phyloP scores from a whole-genome alignment of 2,888 invertebrate genomes.

The Achlya flavicornis region DNA sequence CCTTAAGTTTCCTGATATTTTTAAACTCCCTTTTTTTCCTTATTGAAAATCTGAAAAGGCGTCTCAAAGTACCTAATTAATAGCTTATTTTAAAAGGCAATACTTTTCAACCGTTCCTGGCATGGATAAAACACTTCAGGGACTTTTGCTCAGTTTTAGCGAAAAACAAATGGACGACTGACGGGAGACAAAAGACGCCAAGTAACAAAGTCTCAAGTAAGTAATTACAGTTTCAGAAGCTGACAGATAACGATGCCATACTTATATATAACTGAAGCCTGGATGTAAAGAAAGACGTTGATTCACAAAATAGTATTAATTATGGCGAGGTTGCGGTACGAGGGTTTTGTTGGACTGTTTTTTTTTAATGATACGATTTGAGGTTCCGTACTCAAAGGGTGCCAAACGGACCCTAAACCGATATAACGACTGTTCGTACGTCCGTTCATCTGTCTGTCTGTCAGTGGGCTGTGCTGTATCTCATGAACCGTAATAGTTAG shows the following conservation, averaged over 20 bases:
- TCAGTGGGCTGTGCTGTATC: too few species aligned
- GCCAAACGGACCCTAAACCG: too few species aligned
- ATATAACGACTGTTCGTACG: too few species aligned
- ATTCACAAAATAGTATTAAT: not conserved
- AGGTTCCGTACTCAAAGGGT: too few species aligned
- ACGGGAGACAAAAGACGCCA: not conserved
- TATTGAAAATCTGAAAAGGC: not conserved
- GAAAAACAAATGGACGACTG: not conserved
- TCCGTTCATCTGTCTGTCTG: too few species aligned
- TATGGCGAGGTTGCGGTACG: not conserved
- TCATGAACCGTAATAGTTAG: too few species aligned
- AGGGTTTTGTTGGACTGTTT: too few species aligned
- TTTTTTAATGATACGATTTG: too few species aligned
- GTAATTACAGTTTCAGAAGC: not conserved
- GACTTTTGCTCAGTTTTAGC: not conserved
- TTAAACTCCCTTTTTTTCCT: not conserved
- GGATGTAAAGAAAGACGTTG: not conserved
- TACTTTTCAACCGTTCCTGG: not conserved
- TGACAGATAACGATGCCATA: not conserved
- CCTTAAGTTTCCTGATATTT: too few species aligned
- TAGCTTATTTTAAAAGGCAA: not conserved
- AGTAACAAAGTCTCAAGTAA: slow-evolving; percentile 8
- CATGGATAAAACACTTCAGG: not conserved
- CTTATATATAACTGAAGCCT: not conserved
- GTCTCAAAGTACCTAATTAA: not conserved